phyloP scores from a whole-genome alignment of 1,140 invertebrate genomes.

The Parasteatoda tepidariorum region DNA sequence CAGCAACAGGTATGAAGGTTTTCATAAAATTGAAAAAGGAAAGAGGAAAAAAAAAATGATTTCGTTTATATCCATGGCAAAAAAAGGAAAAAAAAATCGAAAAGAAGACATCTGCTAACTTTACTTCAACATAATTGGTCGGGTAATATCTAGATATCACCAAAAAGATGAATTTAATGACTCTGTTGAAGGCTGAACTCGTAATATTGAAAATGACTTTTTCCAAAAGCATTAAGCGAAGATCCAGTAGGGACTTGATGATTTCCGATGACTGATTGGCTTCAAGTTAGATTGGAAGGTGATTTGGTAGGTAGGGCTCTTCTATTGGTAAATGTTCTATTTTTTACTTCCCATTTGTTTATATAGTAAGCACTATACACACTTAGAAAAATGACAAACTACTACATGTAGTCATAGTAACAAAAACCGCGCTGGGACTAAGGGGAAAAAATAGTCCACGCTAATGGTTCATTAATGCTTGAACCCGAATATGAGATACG shows the following conservation, averaged over 20 bases:
- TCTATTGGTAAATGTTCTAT: constrained; percentile 33
- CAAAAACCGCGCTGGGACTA: constrained; percentile 41
- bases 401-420: constrained; percentile 58
- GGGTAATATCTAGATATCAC: constrained; percentile 37
- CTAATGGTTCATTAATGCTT: constrained; percentile 61
- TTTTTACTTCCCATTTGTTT: constrained; percentile 53
- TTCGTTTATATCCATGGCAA: no score
- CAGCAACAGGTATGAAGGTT: constrained; percentile 34
- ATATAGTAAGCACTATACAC: constrained; percentile 43
- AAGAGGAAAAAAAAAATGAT: no score
- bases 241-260: constrained; percentile 15
- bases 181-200: not conserved
- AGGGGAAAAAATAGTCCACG: constrained; percentile 49
- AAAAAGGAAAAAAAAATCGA: not conserved
- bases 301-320: constrained; percentile 27
- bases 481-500: constrained; percentile 48
- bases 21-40: not conserved
- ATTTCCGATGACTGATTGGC: constrained; percentile 30
- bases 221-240: constrained; percentile 48
- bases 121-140: not conserved
- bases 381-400: constrained; percentile 59
- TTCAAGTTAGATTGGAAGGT: no score
- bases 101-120: not conserved
- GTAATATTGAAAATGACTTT: constrained; percentile 57
- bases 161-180: constrained; percentile 41